These are phyloP conservation scores for Pachyrhynchus sulphureomaculatus DNA, from an alignment of 1,140 invertebrate species.

Conservation along the genomic window DNA sequence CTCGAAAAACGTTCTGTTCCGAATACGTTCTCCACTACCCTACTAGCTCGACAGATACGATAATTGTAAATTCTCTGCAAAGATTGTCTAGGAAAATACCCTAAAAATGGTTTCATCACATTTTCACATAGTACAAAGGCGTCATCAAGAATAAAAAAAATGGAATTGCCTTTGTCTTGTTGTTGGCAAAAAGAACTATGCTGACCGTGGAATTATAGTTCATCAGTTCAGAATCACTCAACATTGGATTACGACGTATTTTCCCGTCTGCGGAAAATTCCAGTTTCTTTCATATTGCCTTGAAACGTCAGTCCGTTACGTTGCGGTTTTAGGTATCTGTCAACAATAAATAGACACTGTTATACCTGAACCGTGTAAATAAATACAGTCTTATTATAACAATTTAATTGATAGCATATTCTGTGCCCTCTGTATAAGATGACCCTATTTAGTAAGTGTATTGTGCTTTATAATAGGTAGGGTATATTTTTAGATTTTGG, in stretches of 20 bases:
- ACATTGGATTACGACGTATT: constrained; percentile 36
- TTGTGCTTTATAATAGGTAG: too few relatives aligned
- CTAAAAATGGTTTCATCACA: constrained; percentile 53
- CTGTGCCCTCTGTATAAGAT: too few relatives aligned
- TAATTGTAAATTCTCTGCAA: constrained; percentile 48
- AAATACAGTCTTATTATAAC: too few relatives aligned
- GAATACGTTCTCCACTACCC: constrained; percentile 56
- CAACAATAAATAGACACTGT: too few relatives aligned
- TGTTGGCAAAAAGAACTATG: constrained; percentile 51
- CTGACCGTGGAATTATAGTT: constrained; percentile 55
- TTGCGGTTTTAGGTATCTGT: not conserved
- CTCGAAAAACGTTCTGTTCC: constrained; percentile 49
- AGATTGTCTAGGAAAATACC: constrained; percentile 34
- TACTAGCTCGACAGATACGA: constrained; percentile 42
- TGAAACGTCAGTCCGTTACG: not conserved
- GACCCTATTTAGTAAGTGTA: too few relatives aligned
- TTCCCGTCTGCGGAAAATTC: constrained; percentile 40
- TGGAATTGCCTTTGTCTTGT: too few relatives aligned
- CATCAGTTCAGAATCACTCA: constrained; percentile 49
- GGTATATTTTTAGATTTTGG: too few relatives aligned
- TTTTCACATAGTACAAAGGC: constrained; percentile 52
- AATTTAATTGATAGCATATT: too few relatives aligned
- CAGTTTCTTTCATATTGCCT: constrained; percentile 15
- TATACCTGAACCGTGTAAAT: too few relatives aligned
- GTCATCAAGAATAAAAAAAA: constrained; percentile 52